Evolutionary conservation across 2,797 vertebrate species (phyloP).

Genomic region (Carcharodon carcharias): DNA sequence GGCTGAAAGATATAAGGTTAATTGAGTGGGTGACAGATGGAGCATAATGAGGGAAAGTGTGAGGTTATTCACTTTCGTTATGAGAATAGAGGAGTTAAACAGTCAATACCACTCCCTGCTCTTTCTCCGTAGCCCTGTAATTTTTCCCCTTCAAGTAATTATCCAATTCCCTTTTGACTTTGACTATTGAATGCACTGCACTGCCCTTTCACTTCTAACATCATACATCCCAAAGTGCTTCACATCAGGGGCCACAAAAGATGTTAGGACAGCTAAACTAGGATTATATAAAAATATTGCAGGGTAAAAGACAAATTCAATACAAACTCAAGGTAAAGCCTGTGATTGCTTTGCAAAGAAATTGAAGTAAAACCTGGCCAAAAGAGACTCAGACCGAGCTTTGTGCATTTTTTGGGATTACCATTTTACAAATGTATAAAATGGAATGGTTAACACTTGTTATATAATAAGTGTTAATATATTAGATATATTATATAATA

Average conservation of each 20-base stretch:
- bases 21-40: too few species aligned
- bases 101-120: too few species aligned
- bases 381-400: background rate
- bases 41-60: too few species aligned
- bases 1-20: too few species aligned
- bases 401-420: background rate
- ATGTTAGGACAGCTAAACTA: background rate
- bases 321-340: background rate
- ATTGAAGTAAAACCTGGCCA: background rate
- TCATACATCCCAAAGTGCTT: background rate
- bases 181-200: background rate
- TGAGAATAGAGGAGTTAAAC: too few species aligned
- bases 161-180: background rate
- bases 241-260: background rate
- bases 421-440: background rate
- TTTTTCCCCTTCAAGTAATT: background rate
- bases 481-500: too few species aligned
- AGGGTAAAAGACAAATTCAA: background rate
- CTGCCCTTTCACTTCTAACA: background rate
- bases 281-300: background rate
- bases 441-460: background rate
- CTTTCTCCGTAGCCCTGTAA: too few species aligned
- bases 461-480: too few species aligned
- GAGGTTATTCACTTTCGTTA: too few species aligned
- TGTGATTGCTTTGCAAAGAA: background rate